phyloP scores from a whole-genome alignment of 2,888 invertebrate species.

The Microplitis manilae region DNA sequence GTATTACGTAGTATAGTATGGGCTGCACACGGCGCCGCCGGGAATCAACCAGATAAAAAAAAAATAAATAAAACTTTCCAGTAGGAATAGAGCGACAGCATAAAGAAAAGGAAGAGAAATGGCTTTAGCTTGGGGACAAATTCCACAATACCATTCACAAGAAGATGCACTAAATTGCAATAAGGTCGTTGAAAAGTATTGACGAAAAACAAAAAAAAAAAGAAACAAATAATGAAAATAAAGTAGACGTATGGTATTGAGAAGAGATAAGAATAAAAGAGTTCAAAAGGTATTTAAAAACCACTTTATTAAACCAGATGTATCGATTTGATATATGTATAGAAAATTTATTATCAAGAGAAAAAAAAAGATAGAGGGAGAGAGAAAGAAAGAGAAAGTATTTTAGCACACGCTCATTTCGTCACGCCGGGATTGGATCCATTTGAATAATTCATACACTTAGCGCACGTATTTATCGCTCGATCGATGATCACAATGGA shows the following conservation, averaged over 20 bases:
- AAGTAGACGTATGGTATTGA: background rate
- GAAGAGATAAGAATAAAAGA: conserved; percentile 27
- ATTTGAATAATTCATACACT: conserved; percentile 43
- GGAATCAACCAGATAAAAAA: conserved; percentile 26
- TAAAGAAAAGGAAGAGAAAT: conserved; percentile 40
- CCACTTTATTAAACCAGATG: background rate
- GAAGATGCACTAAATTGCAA: conserved; percentile 20
- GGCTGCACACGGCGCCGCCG: conserved; percentile 27
- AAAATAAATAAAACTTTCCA: conserved; percentile 25
- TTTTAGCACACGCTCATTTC: conserved; percentile 26
- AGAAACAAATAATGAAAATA: background rate
- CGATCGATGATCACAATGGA: conserved; percentile 40
- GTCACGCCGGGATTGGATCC: conserved; percentile 24
- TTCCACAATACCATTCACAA: conserved; percentile 35
- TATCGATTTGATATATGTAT: background rate
- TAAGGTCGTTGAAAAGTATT: conserved; percentile 17
- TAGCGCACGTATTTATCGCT: conserved; percentile 36
- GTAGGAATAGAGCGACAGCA: conserved; percentile 27
- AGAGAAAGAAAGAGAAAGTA: conserved; percentile 11
- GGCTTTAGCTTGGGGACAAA: conserved; percentile 45
- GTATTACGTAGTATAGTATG: background rate
- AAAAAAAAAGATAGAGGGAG: background rate
- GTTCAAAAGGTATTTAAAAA: background rate
- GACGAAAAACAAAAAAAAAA: background rate
- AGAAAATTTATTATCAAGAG: background rate